A percentile compares a stretch with the other conserved stretches of the same genome.
Conservation (phyloP, 1,140 invertebrate genomes). For the Steinernema feltiae region DNA sequence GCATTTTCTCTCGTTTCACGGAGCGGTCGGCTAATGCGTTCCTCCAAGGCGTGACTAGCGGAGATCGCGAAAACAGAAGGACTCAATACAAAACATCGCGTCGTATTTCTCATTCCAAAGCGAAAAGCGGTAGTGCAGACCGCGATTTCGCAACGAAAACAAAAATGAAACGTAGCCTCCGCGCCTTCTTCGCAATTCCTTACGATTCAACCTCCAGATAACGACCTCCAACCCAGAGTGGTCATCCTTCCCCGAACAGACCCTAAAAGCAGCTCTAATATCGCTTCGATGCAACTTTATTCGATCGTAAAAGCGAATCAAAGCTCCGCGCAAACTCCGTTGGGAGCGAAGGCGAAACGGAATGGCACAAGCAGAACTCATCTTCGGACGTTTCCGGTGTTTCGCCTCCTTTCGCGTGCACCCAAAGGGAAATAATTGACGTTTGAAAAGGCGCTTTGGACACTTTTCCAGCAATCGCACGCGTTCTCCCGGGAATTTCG, state of each 20-base stretch:
- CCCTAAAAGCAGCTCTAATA: background rate
- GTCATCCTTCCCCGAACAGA: background rate
- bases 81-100: no score
- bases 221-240: background rate
- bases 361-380: background rate
- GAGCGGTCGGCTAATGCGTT: no score
- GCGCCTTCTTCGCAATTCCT: no score
- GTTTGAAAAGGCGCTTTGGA: background rate
- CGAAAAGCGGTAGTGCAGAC: no score
- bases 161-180: no score
- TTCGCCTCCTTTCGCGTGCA: background rate
- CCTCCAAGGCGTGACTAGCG: no score
- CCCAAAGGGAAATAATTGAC: constrained; percentile 7
- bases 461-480: background rate
- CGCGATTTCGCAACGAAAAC: no score
- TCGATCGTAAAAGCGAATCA: constrained; percentile 4
- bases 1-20: no score
- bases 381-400: constrained; percentile 10
- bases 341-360: background rate
- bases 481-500: background rate
- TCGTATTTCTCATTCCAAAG: no score
- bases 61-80: no score
- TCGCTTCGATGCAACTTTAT: background rate
- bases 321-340: background rate
- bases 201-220: no score